These are phyloP conservation scores for Melozone crissalis DNA, from an alignment of 2,113 vertebrate species.

Conservation along the genomic window DNA sequence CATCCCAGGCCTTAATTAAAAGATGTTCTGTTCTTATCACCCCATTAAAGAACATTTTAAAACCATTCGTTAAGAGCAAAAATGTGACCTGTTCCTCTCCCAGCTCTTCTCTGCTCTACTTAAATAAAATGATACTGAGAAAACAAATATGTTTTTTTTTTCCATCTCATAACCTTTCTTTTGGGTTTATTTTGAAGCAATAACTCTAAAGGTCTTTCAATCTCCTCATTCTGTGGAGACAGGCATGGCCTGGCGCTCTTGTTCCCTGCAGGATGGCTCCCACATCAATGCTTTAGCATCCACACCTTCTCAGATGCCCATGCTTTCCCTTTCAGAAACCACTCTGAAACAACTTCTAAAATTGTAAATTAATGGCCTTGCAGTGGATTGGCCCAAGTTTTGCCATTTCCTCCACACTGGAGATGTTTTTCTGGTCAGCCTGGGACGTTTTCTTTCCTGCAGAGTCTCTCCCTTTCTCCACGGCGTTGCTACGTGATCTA, in stretches of 20 bases:
- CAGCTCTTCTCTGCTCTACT: not conserved
- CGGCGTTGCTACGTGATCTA: not conserved
- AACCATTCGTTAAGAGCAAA: not conserved
- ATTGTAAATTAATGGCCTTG: not conserved
- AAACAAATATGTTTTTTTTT: accelerated
- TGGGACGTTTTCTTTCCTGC: not conserved
- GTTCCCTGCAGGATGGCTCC: not conserved
- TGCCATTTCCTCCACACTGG: not conserved
- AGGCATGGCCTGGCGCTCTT: not conserved
- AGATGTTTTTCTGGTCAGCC: not conserved
- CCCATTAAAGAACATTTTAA: not conserved
- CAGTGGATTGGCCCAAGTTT: not conserved
- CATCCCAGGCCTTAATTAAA: not conserved
- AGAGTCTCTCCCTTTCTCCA: not conserved
- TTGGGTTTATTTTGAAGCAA: not conserved
- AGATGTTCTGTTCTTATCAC: not conserved
- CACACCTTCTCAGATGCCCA: not conserved
- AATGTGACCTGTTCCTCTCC: not conserved
- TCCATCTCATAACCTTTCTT: not conserved
- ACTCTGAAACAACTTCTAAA: not conserved
- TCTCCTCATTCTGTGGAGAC: not conserved
- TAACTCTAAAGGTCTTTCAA: not conserved
- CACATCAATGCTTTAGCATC: not conserved
- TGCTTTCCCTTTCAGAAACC: not conserved
- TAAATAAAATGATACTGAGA: not conserved